These are phyloP conservation scores for Apodemia duryi DNA, from an alignment of 2,888 invertebrate genomes.

Conservation along the genomic window DNA sequence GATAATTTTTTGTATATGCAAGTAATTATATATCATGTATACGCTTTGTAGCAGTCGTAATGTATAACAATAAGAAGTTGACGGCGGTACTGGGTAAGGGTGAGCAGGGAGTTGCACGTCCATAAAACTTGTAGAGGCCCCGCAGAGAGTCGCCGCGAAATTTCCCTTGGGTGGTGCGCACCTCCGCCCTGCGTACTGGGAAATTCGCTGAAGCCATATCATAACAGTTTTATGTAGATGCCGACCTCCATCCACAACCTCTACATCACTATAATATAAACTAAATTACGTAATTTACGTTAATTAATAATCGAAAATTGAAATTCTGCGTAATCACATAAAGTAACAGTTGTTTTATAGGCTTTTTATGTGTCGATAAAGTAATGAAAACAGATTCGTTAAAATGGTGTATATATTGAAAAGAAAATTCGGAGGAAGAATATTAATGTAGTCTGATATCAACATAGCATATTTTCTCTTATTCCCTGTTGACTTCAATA, in stretches of 20 bases:
- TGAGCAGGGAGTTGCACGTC: slow-evolving; percentile 58
- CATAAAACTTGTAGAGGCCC: slow-evolving; percentile 77
- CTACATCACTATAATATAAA: slow-evolving; percentile 5
- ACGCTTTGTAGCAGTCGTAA: slow-evolving; percentile 49
- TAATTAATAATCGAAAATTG: background rate
- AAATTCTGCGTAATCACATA: no score
- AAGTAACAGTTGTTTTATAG: background rate
- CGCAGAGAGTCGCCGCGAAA: slow-evolving; percentile 72
- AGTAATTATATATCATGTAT: slow-evolving; percentile 38
- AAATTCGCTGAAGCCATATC: slow-evolving; percentile 77
- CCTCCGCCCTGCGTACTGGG: slow-evolving; percentile 58
- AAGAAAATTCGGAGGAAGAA: slow-evolving; percentile 49
- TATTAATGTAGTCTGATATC: slow-evolving; percentile 61
- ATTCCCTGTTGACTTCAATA: slow-evolving; percentile 64
- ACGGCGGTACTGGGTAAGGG: slow-evolving; percentile 39
- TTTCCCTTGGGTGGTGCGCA: slow-evolving; percentile 67
- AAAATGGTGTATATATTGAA: slow-evolving; percentile 31
- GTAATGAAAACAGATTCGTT: slow-evolving; percentile 12
- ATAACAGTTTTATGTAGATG: slow-evolving; percentile 79
- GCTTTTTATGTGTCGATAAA: background rate
- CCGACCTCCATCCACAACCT: slow-evolving; percentile 57
- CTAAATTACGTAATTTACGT: slow-evolving; percentile 14
- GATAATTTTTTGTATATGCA: slow-evolving; percentile 17
- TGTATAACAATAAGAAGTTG: slow-evolving; percentile 61
- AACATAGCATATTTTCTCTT: slow-evolving; percentile 53